phyloP scores from a whole-genome alignment of 1,140 invertebrate genomes.

The Brachionus angularis region DNA sequence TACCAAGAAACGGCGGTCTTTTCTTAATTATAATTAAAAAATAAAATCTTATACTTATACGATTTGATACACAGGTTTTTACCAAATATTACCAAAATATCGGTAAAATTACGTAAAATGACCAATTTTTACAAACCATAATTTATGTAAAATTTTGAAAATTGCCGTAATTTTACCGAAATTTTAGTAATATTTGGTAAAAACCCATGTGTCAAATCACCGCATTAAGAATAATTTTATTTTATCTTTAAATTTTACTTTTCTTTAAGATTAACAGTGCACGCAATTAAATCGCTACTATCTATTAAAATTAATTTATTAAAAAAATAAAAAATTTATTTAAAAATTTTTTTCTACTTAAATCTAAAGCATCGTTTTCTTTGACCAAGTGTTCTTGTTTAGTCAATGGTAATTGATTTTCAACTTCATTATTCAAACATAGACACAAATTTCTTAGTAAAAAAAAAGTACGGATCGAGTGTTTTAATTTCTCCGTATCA shows the following conservation, averaged over 20 bases:
- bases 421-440: constrained; percentile 72
- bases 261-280: constrained; percentile 83
- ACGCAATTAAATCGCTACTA: constrained; percentile 92
- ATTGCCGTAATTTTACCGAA: too few relatives aligned
- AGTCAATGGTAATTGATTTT: constrained; percentile 83
- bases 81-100: too few relatives aligned
- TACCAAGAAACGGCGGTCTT: constrained; percentile 84
- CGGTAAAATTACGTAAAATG: too few relatives aligned
- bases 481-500: constrained; percentile 84
- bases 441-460: constrained; percentile 78
- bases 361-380: constrained; percentile 82
- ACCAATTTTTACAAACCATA: not conserved
- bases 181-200: too few relatives aligned
- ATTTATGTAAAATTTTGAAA: not conserved
- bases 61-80: not conserved
- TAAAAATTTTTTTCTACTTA: constrained; percentile 66
- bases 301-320: constrained; percentile 62
- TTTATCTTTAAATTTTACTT: constrained; percentile 62
- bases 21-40: constrained; percentile 55
- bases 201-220: too few relatives aligned
- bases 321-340: not conserved
- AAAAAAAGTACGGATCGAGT: constrained; percentile 89
- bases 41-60: not conserved
- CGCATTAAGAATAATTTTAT: not conserved
- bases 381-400: constrained; percentile 82